Base-by-base conservation (phyloP, 37 sponge, comb jelly and placozoan species). In the Haliclona indistincta region DNA sequence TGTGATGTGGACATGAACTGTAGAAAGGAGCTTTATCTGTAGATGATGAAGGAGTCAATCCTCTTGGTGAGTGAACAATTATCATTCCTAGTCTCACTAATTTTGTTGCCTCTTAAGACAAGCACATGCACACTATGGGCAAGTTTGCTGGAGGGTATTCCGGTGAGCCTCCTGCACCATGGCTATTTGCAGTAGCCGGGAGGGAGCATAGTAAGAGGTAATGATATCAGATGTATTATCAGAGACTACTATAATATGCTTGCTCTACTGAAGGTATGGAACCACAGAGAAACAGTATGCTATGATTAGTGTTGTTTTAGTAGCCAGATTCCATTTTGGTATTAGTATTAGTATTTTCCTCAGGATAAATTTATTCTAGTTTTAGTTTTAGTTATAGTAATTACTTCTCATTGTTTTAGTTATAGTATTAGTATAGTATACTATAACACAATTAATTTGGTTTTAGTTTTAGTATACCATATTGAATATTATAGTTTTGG, bases 101-200 rank as follows among this genome's bases (percentile, higher is more conserved):
- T 38, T 2, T n/a, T 35, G 37, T 8, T 39, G 54, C 36, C 20
- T 40, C 7, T 54, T 23, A 41, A 72, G 90, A 89, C 34, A 78
- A 79, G 54, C 81, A 78, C 43, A 36, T 84, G 41, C 22, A 2
- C 23, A 40, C 11, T 56, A 45, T 85, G 81, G 30, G 63, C 7
- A 63, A 89, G 55, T 38, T 25, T 54, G 30, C 20, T 47, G 75
- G 79, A 19, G 74, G 55, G 4, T 49, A 51, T 11, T 66, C 73
- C 23, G 63, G 58, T 20, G 75, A 63, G 2, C 85, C 85, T 7
- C 25, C 63, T 4, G 72, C 90, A 1, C 83, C 90, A 10, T 83
- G 83, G 82, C 68, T 89, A 76, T 89, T 89, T 73, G 85, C 74
- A 38, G 26, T 56, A 19, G 90, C 90, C 23, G 90, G 85, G 35